These are phyloP conservation scores for Xyliphius kryptos DNA, from an alignment of 2,113 vertebrate species.

Conservation along the genomic window DNA sequence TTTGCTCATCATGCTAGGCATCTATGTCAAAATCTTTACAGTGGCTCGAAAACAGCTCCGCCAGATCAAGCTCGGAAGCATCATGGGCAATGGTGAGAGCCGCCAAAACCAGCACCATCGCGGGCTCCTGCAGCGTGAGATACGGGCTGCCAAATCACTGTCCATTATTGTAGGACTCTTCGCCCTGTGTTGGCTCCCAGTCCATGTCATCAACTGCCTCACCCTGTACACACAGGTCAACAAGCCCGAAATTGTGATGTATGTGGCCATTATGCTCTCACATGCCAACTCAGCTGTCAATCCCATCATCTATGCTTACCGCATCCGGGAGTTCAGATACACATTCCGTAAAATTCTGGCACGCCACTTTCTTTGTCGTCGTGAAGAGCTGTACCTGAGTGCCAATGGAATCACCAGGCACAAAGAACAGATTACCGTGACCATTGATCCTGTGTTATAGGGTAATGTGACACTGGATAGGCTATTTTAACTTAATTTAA, in stretches of 20 bases:
- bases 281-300: constrained; percentile 94
- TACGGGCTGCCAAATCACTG: constrained; percentile 87
- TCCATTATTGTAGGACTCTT: constrained; percentile 95
- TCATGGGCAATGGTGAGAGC: constrained; percentile 68
- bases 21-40: constrained; percentile 93
- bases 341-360: constrained; percentile 89
- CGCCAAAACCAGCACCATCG: constrained; percentile 76
- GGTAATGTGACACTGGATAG: too few species aligned
- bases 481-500: too few species aligned
- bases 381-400: constrained; percentile 66
- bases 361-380: constrained; percentile 74
- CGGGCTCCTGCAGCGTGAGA: constrained; percentile 82
- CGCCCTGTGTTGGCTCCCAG: constrained; percentile 90
- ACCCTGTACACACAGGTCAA: constrained; percentile 61
- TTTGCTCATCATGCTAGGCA: constrained; percentile 84
- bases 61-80: constrained; percentile 78
- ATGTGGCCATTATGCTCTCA: constrained; percentile 82
- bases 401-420: constrained; percentile 60
- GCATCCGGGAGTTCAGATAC: constrained; percentile 85
- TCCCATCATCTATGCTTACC: constrained; percentile 91
- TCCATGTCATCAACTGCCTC: constrained; percentile 92
- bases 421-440: constrained; percentile 62
- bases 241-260: constrained; percentile 67
- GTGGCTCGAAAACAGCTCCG: constrained; percentile 86
- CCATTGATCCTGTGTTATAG: constrained; percentile 63